Conservation (phyloP, 2,888 invertebrate genomes). For the Prosopocoilus inquinatus region DNA sequence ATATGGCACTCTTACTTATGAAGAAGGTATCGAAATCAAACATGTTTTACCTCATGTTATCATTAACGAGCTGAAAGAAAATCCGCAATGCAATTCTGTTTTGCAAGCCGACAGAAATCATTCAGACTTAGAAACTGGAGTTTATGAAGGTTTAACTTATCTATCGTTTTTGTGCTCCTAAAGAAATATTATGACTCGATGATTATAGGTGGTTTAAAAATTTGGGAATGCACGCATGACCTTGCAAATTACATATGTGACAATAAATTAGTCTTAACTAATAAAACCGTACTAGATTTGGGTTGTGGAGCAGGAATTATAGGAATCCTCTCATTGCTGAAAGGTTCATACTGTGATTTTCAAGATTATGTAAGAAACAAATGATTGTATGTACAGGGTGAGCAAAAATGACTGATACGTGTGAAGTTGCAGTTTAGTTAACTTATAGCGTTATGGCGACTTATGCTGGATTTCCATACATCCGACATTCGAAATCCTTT, state of each 20-base stretch:
- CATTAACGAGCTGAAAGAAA: conserved; percentile 36
- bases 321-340: conserved; percentile 72
- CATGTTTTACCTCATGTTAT: conserved; percentile 51
- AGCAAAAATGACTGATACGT: too few relatives aligned
- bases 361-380: conserved; percentile 86
- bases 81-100: conserved; percentile 43
- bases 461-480: too few relatives aligned
- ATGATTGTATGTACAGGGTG: neutral
- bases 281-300: conserved; percentile 73
- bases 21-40: conserved; percentile 51
- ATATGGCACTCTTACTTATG: conserved; percentile 49
- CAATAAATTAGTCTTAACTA: conserved; percentile 48
- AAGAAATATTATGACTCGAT: neutral
- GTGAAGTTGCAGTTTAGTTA: too few relatives aligned
- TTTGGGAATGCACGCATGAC: conserved; percentile 94
- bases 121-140: conserved; percentile 72
- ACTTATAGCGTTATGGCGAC: too few relatives aligned
- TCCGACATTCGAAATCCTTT: too few relatives aligned
- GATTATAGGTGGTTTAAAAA: conserved; percentile 81
- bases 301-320: conserved; percentile 92
- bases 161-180: neutral
- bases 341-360: conserved; percentile 73
- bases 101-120: conserved; percentile 62
- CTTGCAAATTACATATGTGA: conserved; percentile 64
- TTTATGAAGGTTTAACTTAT: conserved; percentile 67